Percentiles rank a stretch among this genome's conserved stretches.
Conservation (phyloP, 2,888 invertebrate species). For the Helicoverpa assulta region DNA sequence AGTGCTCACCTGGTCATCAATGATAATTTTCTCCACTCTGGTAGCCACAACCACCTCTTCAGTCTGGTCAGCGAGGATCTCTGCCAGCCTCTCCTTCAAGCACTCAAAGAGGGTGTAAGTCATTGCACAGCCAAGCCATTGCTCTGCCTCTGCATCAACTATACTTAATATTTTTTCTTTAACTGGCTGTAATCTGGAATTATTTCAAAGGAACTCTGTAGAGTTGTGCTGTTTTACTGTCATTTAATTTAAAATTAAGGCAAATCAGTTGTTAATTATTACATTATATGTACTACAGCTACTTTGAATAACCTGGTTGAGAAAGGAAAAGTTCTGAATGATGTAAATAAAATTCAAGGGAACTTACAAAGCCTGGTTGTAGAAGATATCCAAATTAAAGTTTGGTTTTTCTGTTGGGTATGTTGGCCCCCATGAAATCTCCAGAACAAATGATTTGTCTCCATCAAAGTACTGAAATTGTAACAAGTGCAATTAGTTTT, state of each 20-base stretch:
- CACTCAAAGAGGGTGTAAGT: slow-evolving; percentile 98
- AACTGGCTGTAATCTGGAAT: slow-evolving; percentile 91
- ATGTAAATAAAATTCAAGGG: neutral
- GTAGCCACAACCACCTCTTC: slow-evolving; percentile 86
- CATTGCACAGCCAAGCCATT: slow-evolving; percentile 97
- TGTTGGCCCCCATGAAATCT: slow-evolving; percentile 95
- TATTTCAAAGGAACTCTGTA: neutral
- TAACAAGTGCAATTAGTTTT: neutral
- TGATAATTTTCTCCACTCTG: slow-evolving; percentile 89
- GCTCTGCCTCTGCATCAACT: slow-evolving; percentile 93
- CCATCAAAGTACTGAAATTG: slow-evolving; percentile 94
- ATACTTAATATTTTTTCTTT: slow-evolving; percentile 92
- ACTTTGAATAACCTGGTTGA: too few species aligned
- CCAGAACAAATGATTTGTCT: slow-evolving; percentile 96
- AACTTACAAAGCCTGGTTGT: slow-evolving; percentile 97
- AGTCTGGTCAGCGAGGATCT: slow-evolving; percentile 93
- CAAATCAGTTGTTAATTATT: neutral
- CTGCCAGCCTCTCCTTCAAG: slow-evolving; percentile 94
- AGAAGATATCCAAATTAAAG: slow-evolving; percentile 97
- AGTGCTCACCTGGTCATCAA: slow-evolving; percentile 84
- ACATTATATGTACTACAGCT: too few species aligned
- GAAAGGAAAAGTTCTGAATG: too few species aligned
- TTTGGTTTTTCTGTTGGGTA: slow-evolving; percentile 96
- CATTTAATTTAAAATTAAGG: too few species aligned
- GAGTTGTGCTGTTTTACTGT: too few species aligned